Base-by-base conservation (phyloP, 2,113 vertebrate genomes). In the Chaetodon auriga region DNA sequence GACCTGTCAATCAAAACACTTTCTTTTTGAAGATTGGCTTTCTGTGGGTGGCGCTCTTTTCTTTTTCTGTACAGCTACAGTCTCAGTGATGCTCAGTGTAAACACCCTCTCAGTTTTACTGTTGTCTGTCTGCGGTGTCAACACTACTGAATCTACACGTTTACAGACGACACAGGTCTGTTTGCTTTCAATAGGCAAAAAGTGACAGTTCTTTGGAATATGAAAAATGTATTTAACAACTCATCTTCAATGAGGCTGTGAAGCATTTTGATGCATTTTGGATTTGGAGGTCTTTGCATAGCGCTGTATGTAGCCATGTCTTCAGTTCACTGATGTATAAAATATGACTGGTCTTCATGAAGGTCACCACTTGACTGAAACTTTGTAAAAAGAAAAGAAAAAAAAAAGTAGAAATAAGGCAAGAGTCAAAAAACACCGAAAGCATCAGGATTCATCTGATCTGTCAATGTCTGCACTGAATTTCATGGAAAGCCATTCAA, bases 141-240 rank as follows among this genome's bases (percentile, higher is more conserved):
- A 55, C 13, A 12, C 21, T 41, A 4, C 30, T 49, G 14, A 19
- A 23, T 75, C 45, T 3, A 18, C 61, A 66, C n/a, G 12, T 74
- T 55, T 64, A 25, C 57, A 46, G 80, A 78, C 7, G 64, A 82
- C 41, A 25, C 63, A 25, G 6, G 0, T 41, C 41, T 68, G 16
- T 79, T 68, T 0, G 3, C 46, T 35, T 54, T 6, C 9, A 57
- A 71, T 14, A 5, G 2, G n/a, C 71, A 49, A 12, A 13, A 10
- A 11, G 25, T 3, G 2, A 8, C 6, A 19, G 30, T 30, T 30
- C 12, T 5, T 3, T 11, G 19, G 12, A 11, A 9, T 5, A 4
- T 5, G 10, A 46, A 61, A n/a, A 10, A 7, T 21, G 0, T 16
- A 53, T 53, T 74, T 3, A 36, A 16, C 53, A 45, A 18, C 35